Percentiles rank a stretch among this genome's conserved stretches.
Conservation (phyloP, 2,797 vertebrate genomes). For the Poeciliopsis gracilis region DNA sequence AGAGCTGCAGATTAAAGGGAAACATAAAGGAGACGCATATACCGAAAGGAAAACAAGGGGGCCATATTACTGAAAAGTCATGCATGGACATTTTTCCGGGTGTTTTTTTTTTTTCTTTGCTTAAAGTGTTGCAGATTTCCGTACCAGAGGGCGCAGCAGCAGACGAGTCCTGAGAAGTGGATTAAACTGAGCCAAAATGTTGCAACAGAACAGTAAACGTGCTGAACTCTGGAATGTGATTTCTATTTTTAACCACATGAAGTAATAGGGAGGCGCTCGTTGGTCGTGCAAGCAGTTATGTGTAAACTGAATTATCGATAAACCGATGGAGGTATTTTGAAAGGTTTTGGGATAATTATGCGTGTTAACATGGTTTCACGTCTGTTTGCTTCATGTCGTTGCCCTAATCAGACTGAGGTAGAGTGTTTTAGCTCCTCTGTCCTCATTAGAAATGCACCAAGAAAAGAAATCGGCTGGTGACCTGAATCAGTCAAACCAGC, state of each 20-base stretch:
- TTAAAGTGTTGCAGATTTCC: slow-evolving; percentile 29
- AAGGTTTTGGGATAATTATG: slow-evolving; percentile 43
- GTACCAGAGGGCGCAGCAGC: slow-evolving; percentile 43
- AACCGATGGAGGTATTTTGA: background rate
- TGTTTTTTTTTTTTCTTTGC: slow-evolving; percentile 43
- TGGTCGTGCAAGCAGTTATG: slow-evolving; percentile 6
- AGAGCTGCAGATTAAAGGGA: slow-evolving; percentile 39
- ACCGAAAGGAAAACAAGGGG: slow-evolving; percentile 10
- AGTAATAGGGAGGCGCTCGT: slow-evolving; percentile 18
- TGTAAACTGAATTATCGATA: slow-evolving; percentile 24
- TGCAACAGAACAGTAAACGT: background rate
- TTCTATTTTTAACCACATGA: slow-evolving; percentile 4
- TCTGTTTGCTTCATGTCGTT: slow-evolving; percentile 40
- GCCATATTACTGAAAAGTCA: slow-evolving; percentile 36
- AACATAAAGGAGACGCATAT: no score
- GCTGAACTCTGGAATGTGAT: slow-evolving; percentile 19
- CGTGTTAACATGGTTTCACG: slow-evolving; percentile 58
- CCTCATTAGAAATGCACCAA: slow-evolving; percentile 2
- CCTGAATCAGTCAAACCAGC: background rate
- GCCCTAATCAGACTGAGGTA: slow-evolving; percentile 34
- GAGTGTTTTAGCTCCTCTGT: slow-evolving; percentile 22
- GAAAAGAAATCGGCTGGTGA: background rate
- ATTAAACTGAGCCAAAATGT: slow-evolving; percentile 51
- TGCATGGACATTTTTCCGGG: slow-evolving; percentile 47
- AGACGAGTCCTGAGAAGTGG: slow-evolving; percentile 38